Evolutionary conservation across 2,888 invertebrate species (phyloP).

Genomic region (Leptinotarsa juncta): DNA sequence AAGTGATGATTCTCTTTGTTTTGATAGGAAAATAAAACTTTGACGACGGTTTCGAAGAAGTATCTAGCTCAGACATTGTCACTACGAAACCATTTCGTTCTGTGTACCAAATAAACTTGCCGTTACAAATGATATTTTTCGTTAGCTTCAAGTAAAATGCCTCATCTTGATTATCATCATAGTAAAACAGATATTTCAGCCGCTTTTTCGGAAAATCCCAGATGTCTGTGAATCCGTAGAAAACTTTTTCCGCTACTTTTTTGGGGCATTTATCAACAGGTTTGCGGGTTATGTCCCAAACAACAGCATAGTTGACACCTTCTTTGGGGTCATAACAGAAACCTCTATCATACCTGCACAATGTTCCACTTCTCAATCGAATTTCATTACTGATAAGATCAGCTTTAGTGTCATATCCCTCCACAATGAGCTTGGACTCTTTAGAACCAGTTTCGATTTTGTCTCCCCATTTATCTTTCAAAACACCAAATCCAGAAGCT

Average conservation of each 20-base stretch:
- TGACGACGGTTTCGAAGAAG: not conserved
- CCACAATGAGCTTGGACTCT: slow-evolving; percentile 20
- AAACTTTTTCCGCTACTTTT: slow-evolving; percentile 11
- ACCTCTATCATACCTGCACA: slow-evolving; percentile 30
- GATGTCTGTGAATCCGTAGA: slow-evolving; percentile 23
- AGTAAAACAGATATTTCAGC: slow-evolving; percentile 25
- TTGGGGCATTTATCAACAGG: slow-evolving; percentile 8
- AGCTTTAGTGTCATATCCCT: slow-evolving; percentile 27
- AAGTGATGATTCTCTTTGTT: slow-evolving; percentile 21
- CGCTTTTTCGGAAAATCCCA: slow-evolving; percentile 24
- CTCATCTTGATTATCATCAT: not conserved
- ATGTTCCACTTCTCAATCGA: slow-evolving; percentile 15
- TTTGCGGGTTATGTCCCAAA: slow-evolving; percentile 9
- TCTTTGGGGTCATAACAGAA: slow-evolving; percentile 30
- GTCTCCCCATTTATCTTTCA: slow-evolving; percentile 27
- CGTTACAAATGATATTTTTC: not conserved
- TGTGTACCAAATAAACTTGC: slow-evolving; percentile 23
- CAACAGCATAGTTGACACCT: slow-evolving; percentile 20
- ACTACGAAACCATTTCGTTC: slow-evolving; percentile 21
- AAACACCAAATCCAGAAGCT: slow-evolving; percentile 24
- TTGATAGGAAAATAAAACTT: not conserved
- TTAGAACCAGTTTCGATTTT: slow-evolving; percentile 1
- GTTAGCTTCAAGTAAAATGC: slow-evolving; percentile 25
- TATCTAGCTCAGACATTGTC: not conserved
- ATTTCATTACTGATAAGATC: slow-evolving; percentile 31